A percentile compares a stretch with the other conserved stretches of the same genome.
Evolutionary conservation across 2,888 invertebrate species (phyloP).

Genomic region (Tubulanus polymorphus): DNA sequence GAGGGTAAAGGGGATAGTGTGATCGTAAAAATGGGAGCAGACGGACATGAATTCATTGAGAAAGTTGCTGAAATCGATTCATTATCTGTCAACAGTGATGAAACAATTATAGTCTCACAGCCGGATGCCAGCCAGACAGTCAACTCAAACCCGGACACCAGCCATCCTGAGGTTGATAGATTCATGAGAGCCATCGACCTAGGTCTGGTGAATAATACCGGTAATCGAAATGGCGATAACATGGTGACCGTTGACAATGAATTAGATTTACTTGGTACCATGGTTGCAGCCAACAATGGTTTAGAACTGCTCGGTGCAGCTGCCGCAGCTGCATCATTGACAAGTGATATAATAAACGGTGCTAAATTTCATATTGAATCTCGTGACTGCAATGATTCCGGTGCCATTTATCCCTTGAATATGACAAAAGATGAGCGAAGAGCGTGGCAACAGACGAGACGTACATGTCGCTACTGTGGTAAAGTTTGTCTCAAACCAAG

Average conservation of each 20-base stretch:
- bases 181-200: background rate
- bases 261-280: no score
- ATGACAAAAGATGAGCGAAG: background rate
- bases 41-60: background rate
- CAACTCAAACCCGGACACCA: no score
- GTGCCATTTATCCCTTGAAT: background rate
- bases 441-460: background rate
- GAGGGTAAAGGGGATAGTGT: background rate
- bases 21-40: background rate
- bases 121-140: no score
- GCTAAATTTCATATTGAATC: background rate
- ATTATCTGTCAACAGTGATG: background rate
- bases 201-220: background rate
- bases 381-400: no score
- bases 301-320: background rate
- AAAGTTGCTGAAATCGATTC: background rate
- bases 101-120: background rate
- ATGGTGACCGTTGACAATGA: background rate
- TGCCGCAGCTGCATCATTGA: background rate
- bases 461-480: constrained; percentile 33
- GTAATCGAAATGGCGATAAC: background rate
- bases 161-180: background rate
- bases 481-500: constrained; percentile 45
- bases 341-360: background rate
- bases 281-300: background rate